These are phyloP conservation scores for Brachionus koreanus DNA, from an alignment of 1,140 invertebrate genomes.

Conservation along the genomic window DNA sequence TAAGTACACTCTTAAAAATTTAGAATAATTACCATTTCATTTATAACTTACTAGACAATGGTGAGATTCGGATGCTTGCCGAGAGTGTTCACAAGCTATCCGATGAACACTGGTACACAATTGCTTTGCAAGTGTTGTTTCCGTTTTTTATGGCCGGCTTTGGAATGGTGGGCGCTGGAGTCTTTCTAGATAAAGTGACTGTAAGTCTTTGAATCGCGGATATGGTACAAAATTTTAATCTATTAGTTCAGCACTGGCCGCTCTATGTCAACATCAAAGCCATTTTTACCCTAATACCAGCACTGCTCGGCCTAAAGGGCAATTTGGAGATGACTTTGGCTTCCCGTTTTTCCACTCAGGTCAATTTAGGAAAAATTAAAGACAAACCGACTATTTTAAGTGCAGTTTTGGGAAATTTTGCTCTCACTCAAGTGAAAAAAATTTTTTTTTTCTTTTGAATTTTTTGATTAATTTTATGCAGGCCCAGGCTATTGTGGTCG, in stretches of 20 bases:
- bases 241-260: conserved; percentile 24
- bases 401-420: conserved; percentile 78
- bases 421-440: conserved; percentile 72
- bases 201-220: conserved; percentile 58
- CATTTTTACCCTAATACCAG: conserved; percentile 86
- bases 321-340: conserved; percentile 97
- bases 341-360: conserved; percentile 80
- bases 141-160: conserved; percentile 84
- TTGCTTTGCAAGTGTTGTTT: conserved; percentile 76
- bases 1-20: neutral
- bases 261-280: conserved; percentile 61
- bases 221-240: neutral
- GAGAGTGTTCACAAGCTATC: neutral
- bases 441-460: neutral
- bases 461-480: conserved; percentile 54
- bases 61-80: neutral
- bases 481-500: conserved; percentile 87
- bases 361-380: conserved; percentile 51
- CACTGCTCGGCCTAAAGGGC: conserved; percentile 88
- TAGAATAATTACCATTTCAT: neutral
- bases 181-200: conserved; percentile 77
- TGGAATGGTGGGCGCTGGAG: conserved; percentile 83
- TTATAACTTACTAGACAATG: neutral
- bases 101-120: conserved; percentile 50
- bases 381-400: conserved; percentile 61